Base-by-base conservation (phyloP, 2,888 invertebrate species). In the Calameuta idolon region DNA sequence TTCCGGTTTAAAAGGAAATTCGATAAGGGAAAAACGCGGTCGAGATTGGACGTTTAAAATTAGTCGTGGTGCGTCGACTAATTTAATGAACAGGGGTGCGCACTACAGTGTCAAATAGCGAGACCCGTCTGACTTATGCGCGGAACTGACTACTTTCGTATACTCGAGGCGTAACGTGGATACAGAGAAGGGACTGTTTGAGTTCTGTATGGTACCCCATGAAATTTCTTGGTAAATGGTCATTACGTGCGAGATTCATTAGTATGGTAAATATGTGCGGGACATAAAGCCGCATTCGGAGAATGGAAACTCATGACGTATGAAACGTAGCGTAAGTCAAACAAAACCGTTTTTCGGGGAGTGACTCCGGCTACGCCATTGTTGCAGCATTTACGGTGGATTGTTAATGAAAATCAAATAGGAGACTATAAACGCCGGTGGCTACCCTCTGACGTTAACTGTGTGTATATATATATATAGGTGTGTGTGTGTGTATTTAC, bases 381-480 rank as follows among this genome's bases (percentile, higher is more conserved):
- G 37, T 37, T 23, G 73, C 74, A 37, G 76, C 76, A 34, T 35
- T 35, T 12, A 34, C 34, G 34, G 82, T 86, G 80, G 82, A 84
- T 88, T 88, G 87, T 88, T 89, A 87, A 88, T 87, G 87, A 87
- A 87, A 87, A 83, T 85, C 87, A 87, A 88, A 87, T 85, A 86
- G 83, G 73, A 15, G 40, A 11, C 34, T 11, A n/a, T 35, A 78
- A 75, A 68, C 15, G 77, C n/a, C 40, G 9, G 30, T 73, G 68
- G 73, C 73, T 15, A 55, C 23, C 5, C 23, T 55, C 55, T 55
- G 23, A 55, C 55, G 0, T 55, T 55, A 23, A 55, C 55, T 55
- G 23, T 3, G 35, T 12, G 35, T 55, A 5, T 55, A 23, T 0
- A 9, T 55, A 5, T 55, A 23, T 0, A 9, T 33, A 31, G 1